Percentiles rank a stretch among this genome's conserved stretches.
phyloP scores from a whole-genome alignment of 35 echinoderm and acorn worm species.

The Eucidaris tribuloides region DNA sequence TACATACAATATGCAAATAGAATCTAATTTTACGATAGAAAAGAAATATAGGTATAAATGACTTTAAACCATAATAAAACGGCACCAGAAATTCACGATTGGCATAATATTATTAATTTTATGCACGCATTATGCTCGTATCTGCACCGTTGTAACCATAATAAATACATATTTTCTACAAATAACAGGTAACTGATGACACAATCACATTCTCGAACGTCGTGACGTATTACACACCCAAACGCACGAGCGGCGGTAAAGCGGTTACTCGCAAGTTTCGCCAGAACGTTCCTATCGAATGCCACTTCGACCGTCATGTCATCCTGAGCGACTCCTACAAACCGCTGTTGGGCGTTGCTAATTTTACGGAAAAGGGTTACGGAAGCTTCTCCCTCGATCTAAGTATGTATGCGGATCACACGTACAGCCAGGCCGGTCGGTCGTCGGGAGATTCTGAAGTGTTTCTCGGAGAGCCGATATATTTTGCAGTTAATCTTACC shows the following conservation, averaged over 20 bases:
- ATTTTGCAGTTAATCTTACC: slow-evolving; percentile 10
- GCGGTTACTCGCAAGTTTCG: not conserved
- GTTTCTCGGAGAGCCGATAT: not conserved
- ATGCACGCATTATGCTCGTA: no score
- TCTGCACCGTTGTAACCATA: no score
- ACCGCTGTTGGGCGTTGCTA: not conserved
- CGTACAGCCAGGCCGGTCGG: not conserved
- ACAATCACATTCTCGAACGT: slow-evolving; percentile 4
- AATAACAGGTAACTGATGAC: not conserved
- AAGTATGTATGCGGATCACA: not conserved
- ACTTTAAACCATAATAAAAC: no score
- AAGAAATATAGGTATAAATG: no score
- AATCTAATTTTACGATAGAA: no score
- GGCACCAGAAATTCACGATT: no score
- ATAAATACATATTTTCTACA: no score
- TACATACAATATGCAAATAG: no score
- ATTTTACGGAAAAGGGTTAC: not conserved
- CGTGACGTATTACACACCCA: not conserved
- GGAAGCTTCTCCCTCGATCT: slow-evolving; percentile 6
- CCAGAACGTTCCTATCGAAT: not conserved
- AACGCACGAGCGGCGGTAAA: not conserved
- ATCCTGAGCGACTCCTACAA: not conserved
- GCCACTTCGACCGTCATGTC: not conserved
- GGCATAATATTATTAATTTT: no score
- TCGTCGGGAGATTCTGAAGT: not conserved